Evolutionary conservation across 1,140 invertebrate genomes (phyloP), one percentile per base, ranked within the genome.

Genomic region (Drosophila busckii): DNA sequence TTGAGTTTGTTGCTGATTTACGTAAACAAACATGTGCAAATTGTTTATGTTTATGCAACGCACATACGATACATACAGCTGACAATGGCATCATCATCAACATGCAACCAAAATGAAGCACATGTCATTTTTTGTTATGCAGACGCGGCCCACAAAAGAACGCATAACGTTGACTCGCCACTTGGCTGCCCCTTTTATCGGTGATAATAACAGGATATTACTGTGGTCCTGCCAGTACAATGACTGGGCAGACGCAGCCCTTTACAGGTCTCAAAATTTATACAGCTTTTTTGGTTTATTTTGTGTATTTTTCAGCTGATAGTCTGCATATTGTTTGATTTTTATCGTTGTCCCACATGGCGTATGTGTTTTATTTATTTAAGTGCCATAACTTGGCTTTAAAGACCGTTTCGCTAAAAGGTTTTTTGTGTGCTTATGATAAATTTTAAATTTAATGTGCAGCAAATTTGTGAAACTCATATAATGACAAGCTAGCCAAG

Each of bases 161-260:
- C 31, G 49, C 61, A 70, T 71, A 80, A 80, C 67, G 29, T 67
- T 29, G 61, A 59, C 52, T 67, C 56, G 71, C 34, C 45, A n/a
- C n/a, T n/a, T 35, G 63, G 35, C 71, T 56, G 69, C 62, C 63
- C n/a, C 75, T 78, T 78, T 78, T 64, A 78, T 78, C 73, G 80
- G 58, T 64, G 73, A 80, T 78, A 80, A 78, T 80, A 78, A 68
- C 54, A 31, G 55, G 63, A 69, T 62, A 78, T 80, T 80, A 80
- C 68, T 60, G 54, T 20, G 52, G 68, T 53, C 53, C 68, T 64
- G 31, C 17, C 28, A 52, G 70, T 55, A 61, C 70, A 70, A 76
- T 76, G 65, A 54, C 70, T 65, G 70, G 35, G 22, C 45, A 46
- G 53, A 61, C 34, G 55, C 52, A 49, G 55, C 49, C 26, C 58